Base-by-base conservation (phyloP, 2,113 vertebrate genomes). In the Parotia lawesii region DNA sequence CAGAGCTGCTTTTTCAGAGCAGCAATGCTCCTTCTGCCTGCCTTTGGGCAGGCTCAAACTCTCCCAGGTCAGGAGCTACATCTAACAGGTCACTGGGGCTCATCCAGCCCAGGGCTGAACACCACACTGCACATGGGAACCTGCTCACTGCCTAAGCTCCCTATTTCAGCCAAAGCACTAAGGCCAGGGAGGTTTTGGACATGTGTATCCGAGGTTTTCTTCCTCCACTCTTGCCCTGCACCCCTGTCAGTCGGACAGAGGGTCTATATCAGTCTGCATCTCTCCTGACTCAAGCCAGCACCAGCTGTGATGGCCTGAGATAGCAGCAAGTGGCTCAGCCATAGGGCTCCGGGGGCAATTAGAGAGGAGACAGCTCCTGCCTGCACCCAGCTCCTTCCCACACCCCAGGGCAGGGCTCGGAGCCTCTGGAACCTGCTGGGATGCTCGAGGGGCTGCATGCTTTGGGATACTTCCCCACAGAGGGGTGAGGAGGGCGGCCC, bases 321-420 rank as follows among this genome's bases (percentile, higher is more conserved):
- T 94, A 94, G 35, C 79, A 79, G 77, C 47, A 12, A 89, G 72
- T 22, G 74, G 53, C 86, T 85, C 15, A 19, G 79, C 72, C 80
- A 22, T 0, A 27, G 81, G 85, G 85, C 78, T 94, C 87, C 18
- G 0, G 4, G 48, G 48, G 73, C 51, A 83, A 80, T 60, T 85
- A 92, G 84, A 48, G 72, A 94, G 87, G 84, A 96, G 92, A 54
- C 74, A 71, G 88, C 83, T 95, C 69, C 56, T 89, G 58, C 73
- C 89, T 69, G 57, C 19, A 33, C 38, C n/a, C 44, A 44, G 48
- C 71, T 76, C 85, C 51, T 87, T 71, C 67, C 85, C 2, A 1
- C 35, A 38, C 66, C 6, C 6, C 48, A 67, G 51, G 23, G 76
- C 85, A 89, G 78, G 44, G 77, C 54, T 84, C 6, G 12, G 42